These are phyloP conservation scores for Pipistrellus pygmaeus DNA, from an alignment of 2,797 vertebrate genomes.

Conservation along the genomic window DNA sequence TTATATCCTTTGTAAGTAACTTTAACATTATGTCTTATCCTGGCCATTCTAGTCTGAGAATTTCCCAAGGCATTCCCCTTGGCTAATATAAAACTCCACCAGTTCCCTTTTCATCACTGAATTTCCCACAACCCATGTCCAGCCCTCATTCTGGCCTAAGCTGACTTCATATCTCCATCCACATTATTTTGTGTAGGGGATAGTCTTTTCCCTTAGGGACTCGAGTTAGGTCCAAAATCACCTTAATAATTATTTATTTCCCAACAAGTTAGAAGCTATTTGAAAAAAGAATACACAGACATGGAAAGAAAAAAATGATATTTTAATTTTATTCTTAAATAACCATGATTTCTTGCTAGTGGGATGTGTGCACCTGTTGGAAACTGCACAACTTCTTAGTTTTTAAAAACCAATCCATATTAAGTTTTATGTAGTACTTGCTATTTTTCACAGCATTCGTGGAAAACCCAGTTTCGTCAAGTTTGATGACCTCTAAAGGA, in stretches of 20 bases:
- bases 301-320: background rate
- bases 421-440: background rate
- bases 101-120: background rate
- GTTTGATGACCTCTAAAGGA: background rate
- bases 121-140: background rate
- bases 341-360: background rate
- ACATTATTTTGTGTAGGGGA: background rate
- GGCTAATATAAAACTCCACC: background rate
- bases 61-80: background rate
- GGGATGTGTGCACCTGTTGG: background rate
- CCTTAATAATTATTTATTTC: constrained; percentile 8
- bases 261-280: background rate
- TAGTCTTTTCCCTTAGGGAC: background rate
- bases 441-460: background rate
- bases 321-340: constrained; percentile 12
- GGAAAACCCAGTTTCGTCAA: background rate
- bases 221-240: background rate
- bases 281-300: background rate
- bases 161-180: background rate
- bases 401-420: background rate
- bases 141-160: background rate
- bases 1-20: background rate
- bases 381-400: background rate
- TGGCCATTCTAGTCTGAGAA: background rate
- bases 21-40: background rate